phyloP scores from a whole-genome alignment of 2,113 vertebrate genomes.

The Ramphastos sulfuratus region DNA sequence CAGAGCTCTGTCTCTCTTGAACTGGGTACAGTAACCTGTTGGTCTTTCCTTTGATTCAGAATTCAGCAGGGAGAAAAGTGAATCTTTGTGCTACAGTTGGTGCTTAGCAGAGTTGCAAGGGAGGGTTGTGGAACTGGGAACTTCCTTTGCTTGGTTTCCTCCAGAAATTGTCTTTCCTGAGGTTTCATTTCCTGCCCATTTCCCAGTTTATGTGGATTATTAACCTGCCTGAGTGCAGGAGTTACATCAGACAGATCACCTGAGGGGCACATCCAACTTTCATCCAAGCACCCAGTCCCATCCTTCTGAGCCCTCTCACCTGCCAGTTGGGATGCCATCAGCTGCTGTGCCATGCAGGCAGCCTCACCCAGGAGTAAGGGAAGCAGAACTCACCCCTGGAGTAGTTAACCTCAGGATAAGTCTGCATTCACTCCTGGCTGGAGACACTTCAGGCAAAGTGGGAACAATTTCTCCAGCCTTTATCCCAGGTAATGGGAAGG shows the following conservation, averaged over 20 bases:
- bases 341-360: conserved; percentile 36
- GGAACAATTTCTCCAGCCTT: background rate
- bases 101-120: background rate
- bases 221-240: background rate
- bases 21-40: no score
- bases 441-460: background rate
- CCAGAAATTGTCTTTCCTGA: background rate
- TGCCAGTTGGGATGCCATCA: conserved; percentile 23
- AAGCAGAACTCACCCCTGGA: background rate
- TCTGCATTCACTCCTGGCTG: background rate
- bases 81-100: background rate
- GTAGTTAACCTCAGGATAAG: conserved; percentile 39
- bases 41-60: background rate
- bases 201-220: conserved; percentile 27
- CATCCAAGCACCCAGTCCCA: conserved; percentile 29
- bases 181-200: conserved; percentile 37
- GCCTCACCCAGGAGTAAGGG: conserved; percentile 6
- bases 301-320: background rate
- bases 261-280: conserved; percentile 27
- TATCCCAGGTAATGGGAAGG: conserved; percentile 1
- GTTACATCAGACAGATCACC: conserved; percentile 28
- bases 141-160: conserved; percentile 35
- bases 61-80: background rate
- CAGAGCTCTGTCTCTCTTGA: no score
- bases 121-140: background rate